These are phyloP conservation scores for Sphaeramia orbicularis DNA, from an alignment of 2,797 vertebrate genomes.

Conservation along the genomic window DNA sequence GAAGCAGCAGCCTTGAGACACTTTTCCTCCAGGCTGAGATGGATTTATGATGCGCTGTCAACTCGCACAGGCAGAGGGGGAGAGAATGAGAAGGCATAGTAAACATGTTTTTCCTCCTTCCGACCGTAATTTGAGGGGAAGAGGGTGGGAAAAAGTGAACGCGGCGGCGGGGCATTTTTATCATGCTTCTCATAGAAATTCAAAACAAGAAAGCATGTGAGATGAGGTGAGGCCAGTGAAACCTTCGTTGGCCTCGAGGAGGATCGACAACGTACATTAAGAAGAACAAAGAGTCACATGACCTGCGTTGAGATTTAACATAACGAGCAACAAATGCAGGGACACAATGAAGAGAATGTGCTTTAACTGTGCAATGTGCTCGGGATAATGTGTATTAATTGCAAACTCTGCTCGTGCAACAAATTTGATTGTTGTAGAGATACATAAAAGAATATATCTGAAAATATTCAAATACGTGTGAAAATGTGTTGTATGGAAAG, in stretches of 20 bases:
- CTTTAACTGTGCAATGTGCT: too few species aligned
- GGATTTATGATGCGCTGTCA: constrained; percentile 77
- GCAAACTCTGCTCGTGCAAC: not conserved
- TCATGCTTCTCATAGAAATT: constrained; percentile 55
- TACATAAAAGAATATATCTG: not conserved
- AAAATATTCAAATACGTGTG: constrained; percentile 1
- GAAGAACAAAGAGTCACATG: too few species aligned
- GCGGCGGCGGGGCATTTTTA: constrained; percentile 56
- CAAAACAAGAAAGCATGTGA: constrained; percentile 39
- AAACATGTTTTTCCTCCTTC: constrained; percentile 74
- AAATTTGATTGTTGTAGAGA: not conserved
- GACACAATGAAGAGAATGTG: too few species aligned
- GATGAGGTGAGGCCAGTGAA: not conserved
- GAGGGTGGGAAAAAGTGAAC: constrained; percentile 32
- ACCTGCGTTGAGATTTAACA: too few species aligned
- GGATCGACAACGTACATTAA: not conserved
- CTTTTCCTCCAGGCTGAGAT: constrained; percentile 75
- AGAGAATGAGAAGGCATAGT: constrained; percentile 68
- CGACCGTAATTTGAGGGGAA: constrained; percentile 62
- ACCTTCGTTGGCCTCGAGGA: not conserved
- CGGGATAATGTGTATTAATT: not conserved
- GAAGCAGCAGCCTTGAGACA: constrained; percentile 65
- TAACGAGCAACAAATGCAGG: too few species aligned
- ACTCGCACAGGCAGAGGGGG: constrained; percentile 41
- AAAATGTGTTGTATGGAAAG: too few species aligned